A percentile compares a stretch with the other conserved stretches of the same genome.
Evolutionary conservation across 2,797 vertebrate genomes (phyloP).

Genomic region (Eulemur coronatus): DNA sequence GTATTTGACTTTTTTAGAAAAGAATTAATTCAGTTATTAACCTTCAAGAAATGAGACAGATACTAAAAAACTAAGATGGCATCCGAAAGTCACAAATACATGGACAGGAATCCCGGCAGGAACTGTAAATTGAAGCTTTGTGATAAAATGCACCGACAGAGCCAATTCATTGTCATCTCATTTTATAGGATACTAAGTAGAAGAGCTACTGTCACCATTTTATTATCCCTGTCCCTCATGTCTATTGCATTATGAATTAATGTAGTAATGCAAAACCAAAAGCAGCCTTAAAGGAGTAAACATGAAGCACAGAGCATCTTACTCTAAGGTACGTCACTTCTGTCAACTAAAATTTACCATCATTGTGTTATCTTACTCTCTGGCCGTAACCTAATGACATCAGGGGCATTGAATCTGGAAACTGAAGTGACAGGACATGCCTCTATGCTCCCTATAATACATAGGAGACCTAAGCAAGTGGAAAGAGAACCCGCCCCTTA

Average conservation of each 20-base stretch:
- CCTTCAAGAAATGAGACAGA: not conserved
- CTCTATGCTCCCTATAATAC: not conserved
- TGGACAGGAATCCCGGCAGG: not conserved
- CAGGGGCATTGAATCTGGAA: constrained; percentile 37
- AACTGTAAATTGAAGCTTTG: not conserved
- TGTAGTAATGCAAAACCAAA: not conserved
- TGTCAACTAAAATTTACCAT: not conserved
- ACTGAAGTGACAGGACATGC: not conserved
- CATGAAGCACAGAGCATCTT: not conserved
- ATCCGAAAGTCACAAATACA: not conserved
- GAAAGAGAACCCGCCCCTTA: constrained; percentile 15
- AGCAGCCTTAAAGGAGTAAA: not conserved
- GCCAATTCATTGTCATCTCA: constrained; percentile 33
- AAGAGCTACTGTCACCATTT: not conserved
- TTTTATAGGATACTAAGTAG: constrained; percentile 14
- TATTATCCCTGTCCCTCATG: not conserved
- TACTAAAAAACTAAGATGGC: not conserved
- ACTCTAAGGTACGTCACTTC: not conserved
- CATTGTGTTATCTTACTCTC: not conserved
- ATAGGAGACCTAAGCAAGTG: not conserved
- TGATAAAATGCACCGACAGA: not conserved
- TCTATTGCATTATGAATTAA: constrained; percentile 36
- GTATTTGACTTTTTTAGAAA: not conserved
- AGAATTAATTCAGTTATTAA: constrained; percentile 51
- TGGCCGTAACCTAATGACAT: not conserved